Evolutionary conservation across 2,797 vertebrate species (phyloP).

Genomic region (Epinephelus malabaricus): DNA sequence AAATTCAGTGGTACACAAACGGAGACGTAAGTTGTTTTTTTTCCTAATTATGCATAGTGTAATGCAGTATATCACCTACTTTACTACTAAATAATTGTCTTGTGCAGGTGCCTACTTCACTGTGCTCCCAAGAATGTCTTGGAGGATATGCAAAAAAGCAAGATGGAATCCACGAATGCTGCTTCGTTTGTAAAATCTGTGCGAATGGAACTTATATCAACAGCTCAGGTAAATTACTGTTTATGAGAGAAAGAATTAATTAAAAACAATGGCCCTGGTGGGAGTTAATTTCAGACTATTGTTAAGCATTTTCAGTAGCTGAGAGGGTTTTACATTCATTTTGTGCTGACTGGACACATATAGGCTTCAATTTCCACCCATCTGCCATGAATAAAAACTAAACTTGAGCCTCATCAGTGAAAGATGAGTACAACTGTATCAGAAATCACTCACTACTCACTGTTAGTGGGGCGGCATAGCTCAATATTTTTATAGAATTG

Average conservation of each 20-base stretch:
- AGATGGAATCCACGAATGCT: conserved; percentile 80
- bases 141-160: conserved; percentile 74
- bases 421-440: too few relatives aligned
- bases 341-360: neutral
- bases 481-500: too few relatives aligned
- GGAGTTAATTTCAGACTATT: neutral
- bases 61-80: neutral
- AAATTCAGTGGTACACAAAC: conserved; percentile 82
- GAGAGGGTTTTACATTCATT: neutral
- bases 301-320: neutral
- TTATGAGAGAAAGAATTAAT: neutral
- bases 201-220: conserved; percentile 83
- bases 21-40: conserved; percentile 66
- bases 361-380: too few relatives aligned
- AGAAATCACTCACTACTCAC: too few relatives aligned
- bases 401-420: too few relatives aligned
- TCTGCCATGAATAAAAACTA: too few relatives aligned
- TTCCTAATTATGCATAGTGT: conserved; percentile 37
- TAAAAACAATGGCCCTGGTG: neutral
- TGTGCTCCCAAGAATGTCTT: conserved; percentile 82
- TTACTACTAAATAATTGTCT: conserved; percentile 5
- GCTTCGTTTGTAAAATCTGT: conserved; percentile 85
- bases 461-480: too few relatives aligned
- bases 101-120: conserved; percentile 77
- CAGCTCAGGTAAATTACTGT: conserved; percentile 56